Evolutionary conservation across 2,113 vertebrate genomes (phyloP).

Genomic region (Odontesthes bonariensis): DNA sequence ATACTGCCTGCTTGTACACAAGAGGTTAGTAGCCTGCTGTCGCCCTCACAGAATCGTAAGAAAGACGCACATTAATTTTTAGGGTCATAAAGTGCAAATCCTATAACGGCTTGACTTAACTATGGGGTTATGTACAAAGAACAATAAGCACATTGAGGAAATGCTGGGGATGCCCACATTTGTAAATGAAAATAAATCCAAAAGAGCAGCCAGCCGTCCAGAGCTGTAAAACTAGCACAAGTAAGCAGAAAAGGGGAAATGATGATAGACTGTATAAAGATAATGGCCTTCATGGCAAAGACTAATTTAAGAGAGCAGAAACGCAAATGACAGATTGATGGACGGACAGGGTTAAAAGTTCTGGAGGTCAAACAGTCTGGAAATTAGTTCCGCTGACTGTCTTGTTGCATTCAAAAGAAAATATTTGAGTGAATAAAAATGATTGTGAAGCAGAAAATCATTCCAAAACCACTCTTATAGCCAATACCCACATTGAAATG

Average conservation of each 20-base stretch:
- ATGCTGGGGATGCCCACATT: not conserved
- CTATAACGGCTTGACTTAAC: not conserved
- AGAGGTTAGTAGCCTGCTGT: constrained; percentile 22
- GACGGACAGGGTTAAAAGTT: constrained; percentile 15
- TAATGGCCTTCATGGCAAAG: constrained; percentile 10
- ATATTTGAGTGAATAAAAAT: constrained; percentile 43
- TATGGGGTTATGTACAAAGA: not conserved
- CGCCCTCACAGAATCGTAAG: constrained; percentile 16
- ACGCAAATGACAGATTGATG: constrained; percentile 28
- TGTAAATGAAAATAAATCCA: not conserved
- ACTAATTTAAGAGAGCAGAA: constrained; percentile 20
- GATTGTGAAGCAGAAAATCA: constrained; percentile 34
- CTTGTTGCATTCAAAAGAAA: constrained; percentile 37
- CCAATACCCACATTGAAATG: constrained; percentile 46
- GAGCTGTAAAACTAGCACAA: not conserved
- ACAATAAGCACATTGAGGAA: not conserved
- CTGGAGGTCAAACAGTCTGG: constrained; percentile 36
- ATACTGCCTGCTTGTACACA: constrained; percentile 30
- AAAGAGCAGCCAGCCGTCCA: not conserved
- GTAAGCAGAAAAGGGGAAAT: not conserved
- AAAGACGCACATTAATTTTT: constrained; percentile 30
- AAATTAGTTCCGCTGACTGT: constrained; percentile 38
- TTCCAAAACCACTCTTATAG: constrained; percentile 33
- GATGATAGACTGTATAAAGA: not conserved
- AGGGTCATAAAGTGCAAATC: constrained; percentile 16